Base-by-base conservation (phyloP, 1,140 invertebrate species). In the Homalodisca vitripennis region DNA sequence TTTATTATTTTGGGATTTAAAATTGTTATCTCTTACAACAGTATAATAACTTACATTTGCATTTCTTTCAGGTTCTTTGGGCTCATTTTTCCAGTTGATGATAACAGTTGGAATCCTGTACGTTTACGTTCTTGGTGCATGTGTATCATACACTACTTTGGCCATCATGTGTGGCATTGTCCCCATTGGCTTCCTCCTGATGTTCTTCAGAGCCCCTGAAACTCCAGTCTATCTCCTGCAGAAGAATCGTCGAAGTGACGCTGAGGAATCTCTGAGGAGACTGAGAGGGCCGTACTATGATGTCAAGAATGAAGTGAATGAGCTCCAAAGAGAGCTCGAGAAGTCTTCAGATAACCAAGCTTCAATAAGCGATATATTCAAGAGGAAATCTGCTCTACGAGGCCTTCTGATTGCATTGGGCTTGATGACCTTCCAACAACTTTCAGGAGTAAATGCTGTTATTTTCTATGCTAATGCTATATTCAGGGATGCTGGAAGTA, bases 381-480 rank as follows among this genome's bases (percentile, higher is more conserved):
- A 77, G 0, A 83, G 84, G 57, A 84, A 80, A 71, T 84, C 85
- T 13, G 85, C 85, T 0, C 76, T 83, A 13, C 92, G 88, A 77
- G 89, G 87, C 1, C 76, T 94, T 17, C 71, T 88, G 12, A 90
- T 95, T 24, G 87, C 85, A 48, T 84, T 91, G 71, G 87, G 87
- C 10, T 80, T 95, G 1, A 93, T 95, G 90, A 79, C 92, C 57
- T 90, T 94, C 78, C 93, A 95, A 75, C 93, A 95, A 77, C 79
- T 95, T 41, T 89, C 88, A 66, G 92, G 93, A 46, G 91, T 95
- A 10, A 95, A 95, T 74, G 90, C 89, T 0, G 89, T 95, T 26
- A 88, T 93, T 65, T 94, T 94, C 77, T 94, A 93, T 73, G 83
- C 89, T 0, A 84, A 84, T 0, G 74, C 79, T 0, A 94, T 96